Evolutionary conservation across 1,140 invertebrate genomes (phyloP).

Genomic region (Sesamia nonagrioides): DNA sequence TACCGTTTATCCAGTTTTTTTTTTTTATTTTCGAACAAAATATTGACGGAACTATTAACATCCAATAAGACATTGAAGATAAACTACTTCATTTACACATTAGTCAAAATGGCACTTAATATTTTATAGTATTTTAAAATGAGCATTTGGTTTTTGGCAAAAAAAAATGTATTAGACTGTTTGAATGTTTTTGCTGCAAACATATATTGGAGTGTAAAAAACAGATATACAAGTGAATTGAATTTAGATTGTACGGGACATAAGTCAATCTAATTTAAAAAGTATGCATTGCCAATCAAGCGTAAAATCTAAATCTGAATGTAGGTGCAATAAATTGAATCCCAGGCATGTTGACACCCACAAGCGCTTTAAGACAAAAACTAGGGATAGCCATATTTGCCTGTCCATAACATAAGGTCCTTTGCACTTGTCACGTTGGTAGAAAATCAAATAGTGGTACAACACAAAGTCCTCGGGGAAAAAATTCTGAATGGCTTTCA

Average conservation of each 20-base stretch:
- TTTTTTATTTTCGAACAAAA: constrained; percentile 39
- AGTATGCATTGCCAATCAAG: constrained; percentile 6
- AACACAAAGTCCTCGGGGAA: constrained; percentile 67
- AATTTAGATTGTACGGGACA: constrained; percentile 14
- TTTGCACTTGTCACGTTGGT: constrained; percentile 85
- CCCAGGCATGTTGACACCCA: constrained; percentile 56
- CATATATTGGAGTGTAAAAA: constrained; percentile 19
- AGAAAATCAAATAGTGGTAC: constrained; percentile 78
- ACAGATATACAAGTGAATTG: not conserved
- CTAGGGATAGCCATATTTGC: constrained; percentile 74
- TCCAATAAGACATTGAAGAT: constrained; percentile 39
- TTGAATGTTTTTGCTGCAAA: constrained; percentile 4
- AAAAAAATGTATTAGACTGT: constrained; percentile 38
- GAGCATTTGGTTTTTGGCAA: constrained; percentile 5
- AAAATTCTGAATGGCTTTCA: constrained; percentile 84
- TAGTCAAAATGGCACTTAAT: constrained; percentile 50
- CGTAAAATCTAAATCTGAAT: constrained; percentile 48
- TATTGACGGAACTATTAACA: constrained; percentile 41
- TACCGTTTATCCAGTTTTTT: constrained; percentile 33
- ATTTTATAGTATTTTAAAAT: constrained; percentile 28
- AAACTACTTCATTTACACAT: constrained; percentile 41
- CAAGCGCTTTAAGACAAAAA: constrained; percentile 60
- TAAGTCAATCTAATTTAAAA: constrained; percentile 21
- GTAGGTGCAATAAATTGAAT: constrained; percentile 57
- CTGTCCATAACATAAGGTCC: constrained; percentile 75